Percentiles rank a stretch among this genome's conserved stretches.
These are phyloP conservation scores for Tachyglossus aculeatus DNA, from an alignment of 2,797 vertebrate species.

Conservation along the genomic window DNA sequence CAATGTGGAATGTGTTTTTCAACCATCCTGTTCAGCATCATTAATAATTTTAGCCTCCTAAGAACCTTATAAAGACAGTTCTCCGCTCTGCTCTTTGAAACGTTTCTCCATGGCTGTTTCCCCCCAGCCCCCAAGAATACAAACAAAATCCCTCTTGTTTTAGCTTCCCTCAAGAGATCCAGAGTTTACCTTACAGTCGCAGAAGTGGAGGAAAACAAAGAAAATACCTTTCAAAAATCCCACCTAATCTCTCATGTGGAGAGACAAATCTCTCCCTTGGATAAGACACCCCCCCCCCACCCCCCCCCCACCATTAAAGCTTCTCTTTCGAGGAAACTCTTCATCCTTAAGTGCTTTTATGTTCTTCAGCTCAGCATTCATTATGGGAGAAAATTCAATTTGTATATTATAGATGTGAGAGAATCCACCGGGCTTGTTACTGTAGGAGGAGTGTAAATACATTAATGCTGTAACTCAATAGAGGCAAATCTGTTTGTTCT, in stretches of 20 bases:
- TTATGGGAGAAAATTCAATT: slow-evolving; percentile 19
- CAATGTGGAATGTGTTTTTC: slow-evolving; percentile 61
- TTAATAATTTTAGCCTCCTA: slow-evolving; percentile 71
- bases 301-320: not conserved
- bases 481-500: too few species aligned
- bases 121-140: slow-evolving; percentile 66
- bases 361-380: not conserved
- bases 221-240: slow-evolving; percentile 20
- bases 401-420: not conserved
- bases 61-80: slow-evolving; percentile 65
- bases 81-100: slow-evolving; percentile 67
- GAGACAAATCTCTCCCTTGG: too few species aligned
- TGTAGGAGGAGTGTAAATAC: not conserved
- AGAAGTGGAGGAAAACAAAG: slow-evolving; percentile 38
- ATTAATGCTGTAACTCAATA: not conserved
- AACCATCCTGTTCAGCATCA: slow-evolving; percentile 69
- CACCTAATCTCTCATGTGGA: slow-evolving; percentile 24
- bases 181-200: slow-evolving; percentile 43
- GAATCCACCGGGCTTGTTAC: not conserved
- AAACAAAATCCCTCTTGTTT: slow-evolving; percentile 71
- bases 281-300: not conserved
- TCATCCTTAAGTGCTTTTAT: not conserved
- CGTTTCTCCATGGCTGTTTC: slow-evolving; percentile 71
- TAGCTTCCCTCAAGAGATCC: slow-evolving; percentile 41
- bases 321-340: not conserved